Evolutionary conservation across 1,140 invertebrate genomes (phyloP), one percentile per base, ranked within the genome.

Genomic region (Dreissena rostriformis): DNA sequence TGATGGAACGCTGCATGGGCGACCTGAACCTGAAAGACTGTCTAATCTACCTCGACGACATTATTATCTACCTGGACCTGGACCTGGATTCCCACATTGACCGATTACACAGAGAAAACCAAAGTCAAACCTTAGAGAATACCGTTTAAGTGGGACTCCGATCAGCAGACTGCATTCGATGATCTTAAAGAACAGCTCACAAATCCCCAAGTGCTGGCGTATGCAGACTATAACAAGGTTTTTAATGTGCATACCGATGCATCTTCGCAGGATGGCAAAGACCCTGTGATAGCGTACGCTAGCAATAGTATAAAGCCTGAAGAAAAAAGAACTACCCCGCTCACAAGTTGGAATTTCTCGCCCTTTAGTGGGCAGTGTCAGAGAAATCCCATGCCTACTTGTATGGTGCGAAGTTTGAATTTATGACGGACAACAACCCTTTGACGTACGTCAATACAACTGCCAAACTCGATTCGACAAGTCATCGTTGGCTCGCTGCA

Each of bases 241-340:
- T 90, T 88, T 71, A 82, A 71, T 11, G 19, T 91, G 7, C 86
- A 91, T 65, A 84, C 61, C 53, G 88, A 91, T 57, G 86, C 85
- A 12, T 85, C 80, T 39, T 71, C 79, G n/a, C 77, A 88, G 55
- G 75, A 88, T 10, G 84, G 86, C 57, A 61, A 71, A 19, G 74
- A 85, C 66, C 49, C 75, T 15, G 85, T 86, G 0, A 84, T 90
- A 14, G 84, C 86, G 0, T 83, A 87, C 79, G 80, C 80, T 17
- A 82, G 77, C 22, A 55, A 71, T 24, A 70, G 78, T 12, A 29
- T 87, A 17, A 55, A 17, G 0, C 22, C 19, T 61, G 75, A 61
- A 49, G 74, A n/a, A n/a, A n/a, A n/a, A n/a, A n/a, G n/a, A n/a
- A n/a, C n/a, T n/a, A n/a, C n/a, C n/a, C n/a, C n/a, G n/a, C n/a